Evolutionary conservation across 1,140 invertebrate genomes (phyloP), one percentile per base, ranked within the genome.

Genomic region (Trinorchestia longiramus): DNA sequence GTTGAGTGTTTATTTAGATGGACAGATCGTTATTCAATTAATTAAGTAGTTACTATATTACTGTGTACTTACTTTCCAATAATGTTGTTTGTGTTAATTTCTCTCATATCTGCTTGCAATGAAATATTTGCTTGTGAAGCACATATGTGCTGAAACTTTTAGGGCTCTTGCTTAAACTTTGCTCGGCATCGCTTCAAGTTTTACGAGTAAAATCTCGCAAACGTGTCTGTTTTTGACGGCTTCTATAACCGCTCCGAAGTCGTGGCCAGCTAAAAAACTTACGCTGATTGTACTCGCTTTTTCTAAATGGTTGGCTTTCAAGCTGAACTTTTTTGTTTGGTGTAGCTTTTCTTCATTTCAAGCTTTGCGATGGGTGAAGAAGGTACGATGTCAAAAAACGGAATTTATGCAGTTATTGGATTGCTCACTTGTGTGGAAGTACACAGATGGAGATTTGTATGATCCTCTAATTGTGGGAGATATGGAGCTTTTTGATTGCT

Each of bases 141-240:
- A 77, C 28, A 36, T 77, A 77, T 77, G 28, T 77, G 28, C 11
- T 23, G 62, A 11, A 77, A 36, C 62, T 77, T 77, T 1, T 36
- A 77, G 28, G 28, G 62, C 88, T 90, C 44, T 19, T n/a, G 11
- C 41, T n/a, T 1, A 44, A 94, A 47, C 92, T 94, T 94, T 23
- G 41, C 36, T 44, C 36, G 36, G 40, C 92, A 15, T 94, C 92
- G 43, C 92, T 44, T 42, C 44, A 47, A 94, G 43, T 94, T 94
- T 45, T 40, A 43, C 92, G 43, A 45, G 44, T 94, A 94, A 94
- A 94, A 94, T 47, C 92, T 94, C 43, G 92, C 92, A 94, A 94
- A 94, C 92, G 92, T 94, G 92, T 94, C 92, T 94, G 92, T 94
- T 94, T 94, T 94, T 94, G 92, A 94, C 92, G 44, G 92, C 92